Base-by-base conservation (phyloP, 2,113 vertebrate species). In the Antechinus stuartii region DNA sequence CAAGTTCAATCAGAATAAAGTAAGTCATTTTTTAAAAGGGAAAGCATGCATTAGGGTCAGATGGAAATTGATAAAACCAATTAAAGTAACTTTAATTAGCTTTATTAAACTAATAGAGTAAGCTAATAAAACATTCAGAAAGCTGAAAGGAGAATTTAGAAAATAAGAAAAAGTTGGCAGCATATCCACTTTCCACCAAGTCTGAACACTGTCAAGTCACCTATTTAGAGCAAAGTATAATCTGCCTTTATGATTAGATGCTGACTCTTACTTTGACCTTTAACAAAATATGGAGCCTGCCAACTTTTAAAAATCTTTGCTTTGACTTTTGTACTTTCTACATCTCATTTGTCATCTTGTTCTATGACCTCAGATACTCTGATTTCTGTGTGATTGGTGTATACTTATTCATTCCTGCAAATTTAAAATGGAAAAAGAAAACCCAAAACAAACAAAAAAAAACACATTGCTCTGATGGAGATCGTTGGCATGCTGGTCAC, bases 131-230 rank as follows among this genome's bases (percentile, higher is more conserved):
- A 42, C 5, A 23, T 84, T 84, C n/a, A 42, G 25, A 97, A 55
- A 26, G 68, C 92, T 89, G 57, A 96, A 24, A 54, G 55, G 96
- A 90, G 46, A 42, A 42, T 84, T 89, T 94, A 91, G 42, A 53
- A n/a, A 35, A 16, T 90, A 89, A 93, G n/a, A 76, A 95, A 93
- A 92, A 46, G 16, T 27, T 94, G 89, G 54, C 25, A 54, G 42
- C n/a, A 42, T 42, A 35, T 84, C 91, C 42, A 2, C 90, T 94
- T 92, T 93, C 52, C 8, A 12, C 68, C 57, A 26, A 90, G 16
- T 93, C 90, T 97, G 30, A 53, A 90, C 56, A 92, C 55, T 95
- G 23, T 89, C 30, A n/a, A 93, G 92, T 90, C 91, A 57, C 7
- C 55, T 12, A 24, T 91, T 90, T 84, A 84, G n/a, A 0, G 52